Evolutionary conservation across 2,113 vertebrate genomes (phyloP), one percentile per base, ranked within the genome.

Genomic region (Vireo altiloquus): DNA sequence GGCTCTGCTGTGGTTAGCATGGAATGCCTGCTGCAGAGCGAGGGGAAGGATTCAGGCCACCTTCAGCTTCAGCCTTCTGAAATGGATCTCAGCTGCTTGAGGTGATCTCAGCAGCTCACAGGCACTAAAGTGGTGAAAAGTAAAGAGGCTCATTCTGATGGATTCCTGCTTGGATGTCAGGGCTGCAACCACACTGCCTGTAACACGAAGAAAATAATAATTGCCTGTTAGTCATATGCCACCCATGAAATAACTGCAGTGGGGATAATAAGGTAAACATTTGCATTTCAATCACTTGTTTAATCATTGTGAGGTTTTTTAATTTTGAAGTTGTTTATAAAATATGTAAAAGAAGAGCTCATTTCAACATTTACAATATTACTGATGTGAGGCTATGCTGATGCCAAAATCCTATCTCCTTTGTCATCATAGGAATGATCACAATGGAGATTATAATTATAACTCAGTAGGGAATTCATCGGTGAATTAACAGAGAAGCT

Each of bases 61-160:
- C 64, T 95, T 81, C 94, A 98, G 40, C 89, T 94, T 94, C 90
- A 85, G 96, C 80, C 70, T 53, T 97, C 95, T 93, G 97, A 97
- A 95, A 94, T 23, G 65, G 77, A 96, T 80, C 47, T 72, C 74
- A 94, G 74, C 72, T 96, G 96, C 91, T 97, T 49, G 97, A 88
- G 79, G 86, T 87, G 92, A 98, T 94, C 94, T 97, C 86, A 98
- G 79, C 40, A 82, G 96, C 92, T 98, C 98, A 89, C 95, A 96
- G 96, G 95, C 92, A 82, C 89, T 87, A 46, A 97, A 97, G 94
- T 96, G 96, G 66, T 97, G 81, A 79, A 79, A 96, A 89, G 39
- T 27, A 53, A 66, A 89, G 92, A n/a, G 15, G 39, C 30, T 63
- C 33, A 8, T 71, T 70, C 68, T 61, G 89, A n/a, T 23, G 39